phyloP scores from a whole-genome alignment of 2,113 vertebrate genomes.

The Cryptotis parvus region DNA sequence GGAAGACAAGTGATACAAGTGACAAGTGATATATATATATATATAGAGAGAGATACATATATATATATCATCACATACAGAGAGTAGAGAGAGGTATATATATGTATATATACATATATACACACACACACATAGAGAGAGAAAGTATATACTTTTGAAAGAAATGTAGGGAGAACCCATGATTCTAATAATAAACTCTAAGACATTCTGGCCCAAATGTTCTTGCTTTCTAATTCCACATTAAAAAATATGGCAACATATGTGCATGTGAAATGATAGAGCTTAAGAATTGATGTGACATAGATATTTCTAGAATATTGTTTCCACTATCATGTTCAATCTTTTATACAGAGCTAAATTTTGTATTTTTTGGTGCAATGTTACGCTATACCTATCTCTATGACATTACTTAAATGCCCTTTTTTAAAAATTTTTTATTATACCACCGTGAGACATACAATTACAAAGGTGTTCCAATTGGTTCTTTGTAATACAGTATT shows the following conservation, averaged over 20 bases:
- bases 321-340: background rate
- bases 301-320: background rate
- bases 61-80: no score
- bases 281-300: background rate
- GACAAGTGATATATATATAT: no score
- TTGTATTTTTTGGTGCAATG: background rate
- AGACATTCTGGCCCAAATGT: no score
- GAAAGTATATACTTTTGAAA: background rate
- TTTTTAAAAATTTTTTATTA: no score
- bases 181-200: background rate
- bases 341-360: background rate
- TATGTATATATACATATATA: no score
- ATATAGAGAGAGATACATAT: no score
- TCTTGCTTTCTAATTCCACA: background rate
- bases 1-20: no score
- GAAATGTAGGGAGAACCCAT: fast-evolving
- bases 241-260: background rate
- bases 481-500: no score
- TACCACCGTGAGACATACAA: no score
- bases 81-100: no score
- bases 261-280: fast-evolving
- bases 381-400: background rate
- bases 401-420: background rate
- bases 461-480: no score
- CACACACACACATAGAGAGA: no score